These are phyloP conservation scores for Aelia acuminata DNA, from an alignment of 2,888 invertebrate species.

Conservation along the genomic window DNA sequence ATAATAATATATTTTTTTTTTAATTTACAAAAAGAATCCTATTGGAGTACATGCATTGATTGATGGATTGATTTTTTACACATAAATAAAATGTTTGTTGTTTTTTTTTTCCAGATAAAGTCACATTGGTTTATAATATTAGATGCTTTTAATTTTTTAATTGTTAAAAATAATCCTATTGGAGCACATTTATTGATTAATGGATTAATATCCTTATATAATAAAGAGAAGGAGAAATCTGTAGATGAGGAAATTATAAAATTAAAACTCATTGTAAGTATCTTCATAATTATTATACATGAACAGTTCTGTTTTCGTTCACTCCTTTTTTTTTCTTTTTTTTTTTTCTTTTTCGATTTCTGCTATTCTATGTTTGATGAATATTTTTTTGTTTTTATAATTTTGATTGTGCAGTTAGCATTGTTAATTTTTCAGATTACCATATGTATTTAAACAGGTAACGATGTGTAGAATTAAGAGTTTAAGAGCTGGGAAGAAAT, in stretches of 20 bases:
- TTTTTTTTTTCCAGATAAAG: slow-evolving; percentile 3
- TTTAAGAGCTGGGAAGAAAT: no score
- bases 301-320: neutral
- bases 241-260: neutral
- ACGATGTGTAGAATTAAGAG: no score
- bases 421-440: no score
- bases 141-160: slow-evolving; percentile 17
- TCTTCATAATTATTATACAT: neutral
- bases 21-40: no score
- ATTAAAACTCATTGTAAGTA: neutral
- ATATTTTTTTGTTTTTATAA: no score
- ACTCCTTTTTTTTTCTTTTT: no score
- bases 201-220: slow-evolving; percentile 26
- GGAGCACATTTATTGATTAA: neutral
- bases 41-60: no score
- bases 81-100: neutral
- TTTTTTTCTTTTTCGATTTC: no score
- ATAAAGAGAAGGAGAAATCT: neutral
- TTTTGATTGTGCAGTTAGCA: no score
- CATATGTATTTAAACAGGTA: no score
- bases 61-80: neutral
- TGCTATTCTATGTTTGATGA: no score
- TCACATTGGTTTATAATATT: slow-evolving; percentile 2
- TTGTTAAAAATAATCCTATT: neutral
- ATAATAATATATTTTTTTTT: no score